Percentiles rank a stretch among this genome's conserved stretches.
phyloP scores from a whole-genome alignment of 2,113 vertebrate species.

The Macaca nemestrina region DNA sequence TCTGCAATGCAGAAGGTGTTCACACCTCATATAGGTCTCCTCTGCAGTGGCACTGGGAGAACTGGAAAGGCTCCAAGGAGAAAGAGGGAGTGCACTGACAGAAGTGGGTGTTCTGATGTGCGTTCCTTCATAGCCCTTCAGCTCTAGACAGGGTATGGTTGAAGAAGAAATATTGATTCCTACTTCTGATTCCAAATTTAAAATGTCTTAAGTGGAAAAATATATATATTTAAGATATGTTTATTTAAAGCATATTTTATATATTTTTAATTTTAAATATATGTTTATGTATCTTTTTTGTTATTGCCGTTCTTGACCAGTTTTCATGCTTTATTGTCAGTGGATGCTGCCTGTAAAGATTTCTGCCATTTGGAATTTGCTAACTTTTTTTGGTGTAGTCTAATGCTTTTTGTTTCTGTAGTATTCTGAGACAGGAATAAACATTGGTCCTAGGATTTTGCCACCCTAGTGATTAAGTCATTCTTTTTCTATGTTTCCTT shows the following conservation, averaged over 20 bases:
- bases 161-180: neutral
- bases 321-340: neutral
- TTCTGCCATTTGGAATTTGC: neutral
- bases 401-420: neutral
- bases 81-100: neutral
- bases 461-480: neutral
- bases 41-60: neutral
- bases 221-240: neutral
- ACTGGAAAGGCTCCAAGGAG: neutral
- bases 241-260: neutral
- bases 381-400: neutral
- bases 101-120: neutral
- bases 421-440: neutral
- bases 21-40: neutral
- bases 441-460: neutral
- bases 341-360: neutral
- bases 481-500: neutral
- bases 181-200: neutral
- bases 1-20: neutral
- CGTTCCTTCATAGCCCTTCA: neutral
- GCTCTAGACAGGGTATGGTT: neutral
- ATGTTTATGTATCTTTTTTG: neutral
- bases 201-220: neutral
- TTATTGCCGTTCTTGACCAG: neutral
- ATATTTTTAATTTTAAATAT: neutral